These are phyloP conservation scores for Pomatostomus ruficeps DNA, from an alignment of 2,113 vertebrate species.

Conservation along the genomic window DNA sequence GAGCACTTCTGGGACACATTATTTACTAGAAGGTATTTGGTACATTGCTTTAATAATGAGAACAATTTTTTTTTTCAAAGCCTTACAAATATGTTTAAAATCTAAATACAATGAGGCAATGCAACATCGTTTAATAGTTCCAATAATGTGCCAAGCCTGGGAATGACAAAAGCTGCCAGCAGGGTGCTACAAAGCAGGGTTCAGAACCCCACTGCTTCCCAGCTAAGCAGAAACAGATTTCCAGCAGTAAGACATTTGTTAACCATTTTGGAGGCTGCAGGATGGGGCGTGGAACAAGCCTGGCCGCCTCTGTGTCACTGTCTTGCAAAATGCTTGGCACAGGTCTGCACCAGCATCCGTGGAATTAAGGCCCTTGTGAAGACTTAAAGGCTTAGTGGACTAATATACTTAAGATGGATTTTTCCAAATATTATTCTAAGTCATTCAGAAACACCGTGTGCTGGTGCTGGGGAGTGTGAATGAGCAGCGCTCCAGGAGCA, in stretches of 20 bases:
- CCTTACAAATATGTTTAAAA: conserved; percentile 66
- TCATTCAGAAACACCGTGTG: conserved; percentile 31
- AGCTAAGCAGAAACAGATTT: conserved; percentile 63
- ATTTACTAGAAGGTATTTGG: conserved; percentile 60
- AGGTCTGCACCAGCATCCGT: not conserved
- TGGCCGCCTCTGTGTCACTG: not conserved
- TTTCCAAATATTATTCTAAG: conserved; percentile 59
- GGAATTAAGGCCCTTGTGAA: conserved; percentile 51
- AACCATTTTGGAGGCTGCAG: conserved; percentile 51
- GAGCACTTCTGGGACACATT: conserved; percentile 43
- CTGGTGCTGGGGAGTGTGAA: conserved; percentile 31
- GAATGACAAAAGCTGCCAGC: conserved; percentile 64
- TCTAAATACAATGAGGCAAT: conserved; percentile 65
- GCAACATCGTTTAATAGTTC: conserved; percentile 50
- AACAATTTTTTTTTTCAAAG: conserved; percentile 11
- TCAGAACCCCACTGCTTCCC: conserved; percentile 53
- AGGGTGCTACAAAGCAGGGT: conserved; percentile 55
- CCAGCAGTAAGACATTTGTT: conserved; percentile 45
- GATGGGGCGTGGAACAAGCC: not conserved
- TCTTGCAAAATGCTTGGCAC: conserved; percentile 46
- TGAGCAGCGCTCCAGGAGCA: not conserved
- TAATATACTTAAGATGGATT: conserved; percentile 42
- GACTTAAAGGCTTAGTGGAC: conserved; percentile 49
- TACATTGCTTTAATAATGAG: conserved; percentile 53
- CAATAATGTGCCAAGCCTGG: conserved; percentile 59